Evolutionary conservation across 2,797 vertebrate genomes (phyloP), one percentile per base, ranked within the genome.

Genomic region (Percopsis omiscomaycus): DNA sequence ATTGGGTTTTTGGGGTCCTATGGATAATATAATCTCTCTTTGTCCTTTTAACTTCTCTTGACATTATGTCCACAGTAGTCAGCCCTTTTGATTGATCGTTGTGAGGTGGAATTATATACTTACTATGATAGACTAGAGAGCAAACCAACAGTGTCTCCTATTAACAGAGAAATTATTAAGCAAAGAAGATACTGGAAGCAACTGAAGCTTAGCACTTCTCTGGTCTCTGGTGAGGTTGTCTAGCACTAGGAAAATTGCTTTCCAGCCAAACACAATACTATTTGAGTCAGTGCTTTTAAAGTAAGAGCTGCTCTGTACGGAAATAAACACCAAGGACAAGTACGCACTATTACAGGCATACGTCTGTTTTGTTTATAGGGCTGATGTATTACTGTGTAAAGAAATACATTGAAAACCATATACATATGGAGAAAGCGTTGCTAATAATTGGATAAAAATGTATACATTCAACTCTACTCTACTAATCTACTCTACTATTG

Each of bases 391-490:
- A 59, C 22, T 45, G 8, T 42, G 49, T 71, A 55, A 66, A 78
- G 78, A 71, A 92, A 92, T 92, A 93, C 84, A 93, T 94, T 93
- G 65, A 51, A 77, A 94, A 94, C 91, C 92, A 91, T 88, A 91
- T 82, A 90, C 90, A 93, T 91, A 94, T 91, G 84, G 84, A 93
- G 88, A 86, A 88, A 89, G 89, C 91, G 94, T 91, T 92, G 88
- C 92, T 93, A 94, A 96, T 93, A 93, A 94, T 92, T 90, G 90
- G 89, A 87, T 89, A 88, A 91, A 94, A 95, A 95, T 93, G 89
- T 94, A 92, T 89, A 94, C 92, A 95, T 94, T 59, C 93, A 92
- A 92, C 93, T 93, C 94, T 94, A 94, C 93, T 94, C 93, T 22
- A 22, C 22, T 22, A 22, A 22, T 22, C 22, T 22, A 22, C 22